Evolutionary conservation across 2,113 vertebrate species (phyloP).

Genomic region (Zootoca vivipara): DNA sequence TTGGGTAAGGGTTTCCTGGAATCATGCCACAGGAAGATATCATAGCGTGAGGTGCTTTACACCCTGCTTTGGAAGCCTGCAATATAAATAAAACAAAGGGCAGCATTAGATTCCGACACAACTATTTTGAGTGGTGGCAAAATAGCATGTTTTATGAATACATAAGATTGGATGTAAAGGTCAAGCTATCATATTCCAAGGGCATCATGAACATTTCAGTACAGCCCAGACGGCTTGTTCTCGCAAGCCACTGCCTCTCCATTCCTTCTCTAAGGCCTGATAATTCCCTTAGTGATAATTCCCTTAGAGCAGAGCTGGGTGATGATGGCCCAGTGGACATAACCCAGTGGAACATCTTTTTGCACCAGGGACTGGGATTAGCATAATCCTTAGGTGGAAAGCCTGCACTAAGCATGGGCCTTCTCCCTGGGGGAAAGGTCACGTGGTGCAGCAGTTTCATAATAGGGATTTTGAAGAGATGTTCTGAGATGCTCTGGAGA

Average conservation of each 20-base stretch:
- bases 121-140: background rate
- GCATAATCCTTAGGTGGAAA: background rate
- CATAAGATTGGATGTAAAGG: background rate
- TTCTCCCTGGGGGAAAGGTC: background rate
- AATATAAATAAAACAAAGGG: conserved; percentile 39
- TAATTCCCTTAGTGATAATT: no score
- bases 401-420: background rate
- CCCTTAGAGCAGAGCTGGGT: background rate
- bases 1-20: conserved; percentile 97
- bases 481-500: background rate
- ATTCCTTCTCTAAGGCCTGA: background rate
- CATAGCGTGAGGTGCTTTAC: conserved; percentile 97
- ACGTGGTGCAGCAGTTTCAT: background rate
- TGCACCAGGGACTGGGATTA: background rate
- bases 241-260: background rate
- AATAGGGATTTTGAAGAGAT: background rate
- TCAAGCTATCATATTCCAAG: background rate
- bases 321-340: background rate
- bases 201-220: no score
- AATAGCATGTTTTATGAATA: conserved; percentile 4
- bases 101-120: background rate
- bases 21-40: conserved; percentile 98
- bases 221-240: background rate
- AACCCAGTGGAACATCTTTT: background rate
- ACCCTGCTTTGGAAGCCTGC: conserved; percentile 94